A percentile compares a stretch with the other conserved stretches of the same genome.
Evolutionary conservation across 2,113 vertebrate genomes (phyloP).

Genomic region (Sinocyclocheilus grahami): DNA sequence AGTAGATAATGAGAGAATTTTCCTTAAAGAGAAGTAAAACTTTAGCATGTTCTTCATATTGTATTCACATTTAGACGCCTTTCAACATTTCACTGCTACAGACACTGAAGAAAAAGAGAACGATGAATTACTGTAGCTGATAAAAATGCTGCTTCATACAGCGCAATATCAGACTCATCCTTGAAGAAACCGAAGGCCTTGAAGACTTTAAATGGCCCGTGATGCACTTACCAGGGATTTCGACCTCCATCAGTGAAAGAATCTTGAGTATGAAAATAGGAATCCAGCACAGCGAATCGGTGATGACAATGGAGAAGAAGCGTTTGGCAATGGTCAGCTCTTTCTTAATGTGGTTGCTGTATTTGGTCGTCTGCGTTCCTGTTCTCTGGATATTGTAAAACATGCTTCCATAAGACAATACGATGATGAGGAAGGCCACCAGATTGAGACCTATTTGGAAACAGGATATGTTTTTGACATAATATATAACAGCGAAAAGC

Average conservation of each 20-base stretch:
- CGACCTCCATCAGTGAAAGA: slow-evolving; percentile 90
- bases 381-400: slow-evolving; percentile 95
- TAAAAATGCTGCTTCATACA: not conserved
- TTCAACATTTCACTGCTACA: not conserved
- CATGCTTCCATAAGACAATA: slow-evolving; percentile 96
- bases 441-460: slow-evolving; percentile 87
- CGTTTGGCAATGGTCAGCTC: slow-evolving; percentile 93
- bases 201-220: not conserved
- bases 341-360: slow-evolving; percentile 91
- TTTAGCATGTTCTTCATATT: not conserved
- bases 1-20: not conserved
- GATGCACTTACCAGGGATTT: slow-evolving; percentile 87
- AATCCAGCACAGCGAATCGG: slow-evolving; percentile 95
- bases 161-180: not conserved
- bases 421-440: slow-evolving; percentile 92
- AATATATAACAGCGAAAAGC: not conserved
- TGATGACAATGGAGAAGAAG: slow-evolving; percentile 98
- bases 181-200: not conserved
- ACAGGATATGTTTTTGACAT: not conserved
- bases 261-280: slow-evolving; percentile 97
- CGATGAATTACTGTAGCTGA: not conserved
- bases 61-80: not conserved
- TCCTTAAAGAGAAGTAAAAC: not conserved
- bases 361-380: slow-evolving; percentile 86
- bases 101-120: not conserved